Base-by-base conservation (phyloP, 2,888 invertebrate species). In the Argyresthia goedartella region DNA sequence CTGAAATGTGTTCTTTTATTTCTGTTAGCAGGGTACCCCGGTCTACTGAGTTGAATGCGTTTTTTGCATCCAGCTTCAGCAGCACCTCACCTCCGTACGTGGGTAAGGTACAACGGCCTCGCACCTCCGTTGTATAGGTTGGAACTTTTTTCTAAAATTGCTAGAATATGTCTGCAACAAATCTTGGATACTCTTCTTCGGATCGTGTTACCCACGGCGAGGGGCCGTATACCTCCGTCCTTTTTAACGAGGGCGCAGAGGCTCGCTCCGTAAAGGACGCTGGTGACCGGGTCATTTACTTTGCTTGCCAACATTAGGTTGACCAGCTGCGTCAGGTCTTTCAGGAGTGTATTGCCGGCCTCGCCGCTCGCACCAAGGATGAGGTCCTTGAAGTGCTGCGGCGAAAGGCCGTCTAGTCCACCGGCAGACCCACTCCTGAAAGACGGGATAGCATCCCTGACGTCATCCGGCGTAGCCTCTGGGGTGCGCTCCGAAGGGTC, bases 251-350 rank as follows among this genome's bases (percentile, higher is more conserved):
- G 43, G 2, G 43, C 43, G 43, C 43, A 43, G 55, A 63, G 2
- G 14, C 56, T 7, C 69, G 57, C 64, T 6, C 51, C 51, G 16
- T 45, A 45, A 1, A 51, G 13, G 4, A 51, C 13, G 11, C 9
- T 9, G 16, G 36, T 16, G 4, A 45, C 14, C 8, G 45, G 45
- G 7, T n/a, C 35, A 13, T n/a, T 8, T 11, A 51, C 35, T 33
- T 34, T 34, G 3, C 52, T 47, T 1, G 47, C 13, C 13, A 52
- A 47, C 52, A 52, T 52, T 3, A 41, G 39, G 46, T 52, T 47
- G 16, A 36, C 45, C 6, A 52, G 36, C n/a, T n/a, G 13, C 36
- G 52, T 52, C 13, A 46, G 8, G 9, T 13, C 25, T 4, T n/a
- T 33, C 39, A 42, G 43, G 8, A 42, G 42, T 11, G 25, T 39